A percentile compares a stretch with the other conserved stretches of the same genome.
These are phyloP conservation scores for Aquatica leii DNA, from an alignment of 2,888 invertebrate species.

Conservation along the genomic window DNA sequence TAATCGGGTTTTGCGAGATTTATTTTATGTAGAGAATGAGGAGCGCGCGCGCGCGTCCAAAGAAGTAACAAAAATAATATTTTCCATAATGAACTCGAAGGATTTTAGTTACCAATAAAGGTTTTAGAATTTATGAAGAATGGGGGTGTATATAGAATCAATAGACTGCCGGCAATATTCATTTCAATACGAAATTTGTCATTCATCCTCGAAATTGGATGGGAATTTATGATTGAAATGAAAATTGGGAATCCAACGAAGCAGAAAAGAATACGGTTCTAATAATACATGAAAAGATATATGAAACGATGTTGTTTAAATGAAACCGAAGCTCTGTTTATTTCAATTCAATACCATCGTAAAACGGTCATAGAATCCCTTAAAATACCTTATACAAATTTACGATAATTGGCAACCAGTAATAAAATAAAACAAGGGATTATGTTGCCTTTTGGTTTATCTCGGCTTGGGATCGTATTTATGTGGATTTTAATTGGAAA, in stretches of 20 bases:
- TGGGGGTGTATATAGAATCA: constrained; percentile 53
- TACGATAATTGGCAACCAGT: constrained; percentile 52
- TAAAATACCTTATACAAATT: constrained; percentile 52
- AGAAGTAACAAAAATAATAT: constrained; percentile 5
- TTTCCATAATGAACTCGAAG: constrained; percentile 35
- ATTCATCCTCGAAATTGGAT: constrained; percentile 62
- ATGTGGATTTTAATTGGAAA: constrained; percentile 39
- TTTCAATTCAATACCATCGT: constrained; percentile 50
- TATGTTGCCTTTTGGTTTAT: constrained; percentile 49
- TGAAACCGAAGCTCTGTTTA: constrained; percentile 47
- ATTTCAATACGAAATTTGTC: constrained; percentile 61
- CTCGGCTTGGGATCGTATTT: constrained; percentile 36
- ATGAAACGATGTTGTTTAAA: constrained; percentile 38
- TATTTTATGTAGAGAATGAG: no score
- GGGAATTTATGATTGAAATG: constrained; percentile 62
- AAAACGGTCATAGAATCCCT: constrained; percentile 51
- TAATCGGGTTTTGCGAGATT: no score
- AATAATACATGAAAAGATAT: constrained; percentile 54
- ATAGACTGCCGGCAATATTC: constrained; percentile 59
- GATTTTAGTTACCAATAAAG: constrained; percentile 44
- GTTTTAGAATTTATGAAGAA: constrained; percentile 48
- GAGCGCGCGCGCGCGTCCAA: neutral
- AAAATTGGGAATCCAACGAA: constrained; percentile 56
- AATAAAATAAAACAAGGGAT: constrained; percentile 54
- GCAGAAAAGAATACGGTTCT: constrained; percentile 57